phyloP scores from a whole-genome alignment of 1,140 invertebrate genomes.

The Bombus superbus region DNA sequence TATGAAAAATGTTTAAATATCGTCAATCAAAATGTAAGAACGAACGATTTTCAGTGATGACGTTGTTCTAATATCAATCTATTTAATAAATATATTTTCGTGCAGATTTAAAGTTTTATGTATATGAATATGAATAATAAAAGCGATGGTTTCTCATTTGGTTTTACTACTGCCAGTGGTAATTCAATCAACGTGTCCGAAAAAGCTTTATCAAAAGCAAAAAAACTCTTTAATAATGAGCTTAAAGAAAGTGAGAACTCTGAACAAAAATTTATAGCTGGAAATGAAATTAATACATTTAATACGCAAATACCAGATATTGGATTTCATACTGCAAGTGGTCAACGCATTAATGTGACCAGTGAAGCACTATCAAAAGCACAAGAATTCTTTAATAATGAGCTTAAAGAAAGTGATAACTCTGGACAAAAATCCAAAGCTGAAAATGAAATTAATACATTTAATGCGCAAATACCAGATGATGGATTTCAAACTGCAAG shows the following conservation, averaged over 20 bases:
- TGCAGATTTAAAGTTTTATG: no score
- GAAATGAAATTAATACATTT: conserved; percentile 11
- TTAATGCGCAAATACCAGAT: background rate
- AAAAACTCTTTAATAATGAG: conserved; percentile 37
- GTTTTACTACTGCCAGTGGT: conserved; percentile 77
- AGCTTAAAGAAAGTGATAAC: background rate
- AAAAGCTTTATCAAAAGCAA: conserved; percentile 59
- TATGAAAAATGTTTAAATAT: background rate
- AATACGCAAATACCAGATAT: background rate
- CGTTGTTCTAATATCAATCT: background rate
- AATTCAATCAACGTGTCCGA: conserved; percentile 63
- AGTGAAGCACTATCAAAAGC: conserved; percentile 53
- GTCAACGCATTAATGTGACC: conserved; percentile 52
- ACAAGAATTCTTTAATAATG: conserved; percentile 33
- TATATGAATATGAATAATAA: background rate
- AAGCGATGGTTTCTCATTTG: background rate
- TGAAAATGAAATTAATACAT: conserved; percentile 13
- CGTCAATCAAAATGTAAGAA: background rate
- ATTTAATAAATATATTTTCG: background rate
- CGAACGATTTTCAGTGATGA: background rate
- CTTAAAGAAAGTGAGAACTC: background rate
- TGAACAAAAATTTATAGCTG: background rate
- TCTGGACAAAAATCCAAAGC: background rate
- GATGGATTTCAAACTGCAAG: conserved; percentile 72
- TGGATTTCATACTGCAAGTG: conserved; percentile 73